Conservation (phyloP, 2,113 vertebrate species). For the Trematomus loennbergii region DNA sequence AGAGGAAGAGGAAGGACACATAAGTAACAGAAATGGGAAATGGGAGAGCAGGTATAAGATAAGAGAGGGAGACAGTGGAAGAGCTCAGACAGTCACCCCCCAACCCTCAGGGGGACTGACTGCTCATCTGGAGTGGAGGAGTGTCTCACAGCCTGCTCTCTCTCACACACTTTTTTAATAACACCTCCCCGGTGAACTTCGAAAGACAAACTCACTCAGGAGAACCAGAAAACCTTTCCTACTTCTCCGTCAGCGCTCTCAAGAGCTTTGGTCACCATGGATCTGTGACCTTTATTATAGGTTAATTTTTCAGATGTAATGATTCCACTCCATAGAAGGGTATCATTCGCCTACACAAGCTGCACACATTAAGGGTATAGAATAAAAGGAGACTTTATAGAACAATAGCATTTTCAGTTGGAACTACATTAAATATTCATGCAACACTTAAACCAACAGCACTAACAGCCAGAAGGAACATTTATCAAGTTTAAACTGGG, state of each 20-base stretch:
- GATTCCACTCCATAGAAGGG: neutral
- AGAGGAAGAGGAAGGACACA: neutral
- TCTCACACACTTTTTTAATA: slow-evolving; percentile 38
- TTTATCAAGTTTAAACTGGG: neutral
- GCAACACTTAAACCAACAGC: neutral
- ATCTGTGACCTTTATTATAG: neutral
- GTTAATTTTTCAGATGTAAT: neutral
- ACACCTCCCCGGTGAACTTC: neutral
- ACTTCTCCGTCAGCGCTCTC: neutral
- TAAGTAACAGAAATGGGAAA: neutral
- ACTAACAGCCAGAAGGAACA: neutral
- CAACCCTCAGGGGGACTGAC: slow-evolving; percentile 12
- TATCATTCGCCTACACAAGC: neutral
- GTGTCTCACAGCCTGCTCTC: slow-evolving; percentile 27
- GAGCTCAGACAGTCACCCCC: slow-evolving; percentile 37
- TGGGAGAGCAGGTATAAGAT: too few species aligned
- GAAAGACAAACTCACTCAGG: slow-evolving; percentile 4
- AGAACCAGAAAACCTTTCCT: neutral
- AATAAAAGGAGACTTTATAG: neutral
- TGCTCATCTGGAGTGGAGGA: slow-evolving; percentile 63
- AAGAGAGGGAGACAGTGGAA: slow-evolving; percentile 8
- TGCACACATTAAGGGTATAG: neutral
- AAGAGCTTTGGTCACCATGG: neutral
- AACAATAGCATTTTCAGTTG: neutral
- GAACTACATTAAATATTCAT: neutral